Evolutionary conservation across 2,113 vertebrate genomes (phyloP).

Genomic region (Sclerurus mexicanus): DNA sequence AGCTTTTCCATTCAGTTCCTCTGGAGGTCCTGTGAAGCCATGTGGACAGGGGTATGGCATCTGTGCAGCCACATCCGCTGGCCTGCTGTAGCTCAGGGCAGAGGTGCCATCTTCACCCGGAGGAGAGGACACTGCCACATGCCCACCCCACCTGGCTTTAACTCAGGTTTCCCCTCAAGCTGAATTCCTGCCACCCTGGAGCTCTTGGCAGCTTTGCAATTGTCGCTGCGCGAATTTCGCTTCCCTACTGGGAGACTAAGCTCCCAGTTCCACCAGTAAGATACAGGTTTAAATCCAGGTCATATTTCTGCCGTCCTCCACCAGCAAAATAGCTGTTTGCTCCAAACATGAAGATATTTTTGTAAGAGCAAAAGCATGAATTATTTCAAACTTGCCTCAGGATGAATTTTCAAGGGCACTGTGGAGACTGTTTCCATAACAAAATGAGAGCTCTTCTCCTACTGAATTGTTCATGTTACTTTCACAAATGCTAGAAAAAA

Average conservation of each 20-base stretch:
- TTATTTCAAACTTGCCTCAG: conserved; percentile 51
- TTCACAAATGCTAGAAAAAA: not conserved
- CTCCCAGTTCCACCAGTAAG: not conserved
- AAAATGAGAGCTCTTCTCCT: not conserved
- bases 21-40: not conserved
- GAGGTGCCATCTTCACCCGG: not conserved
- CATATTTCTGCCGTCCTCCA: not conserved
- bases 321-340: conserved; percentile 20
- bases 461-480: not conserved
- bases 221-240: not conserved
- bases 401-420: conserved; percentile 54
- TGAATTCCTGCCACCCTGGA: not conserved
- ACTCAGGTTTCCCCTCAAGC: not conserved
- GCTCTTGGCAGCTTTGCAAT: not conserved
- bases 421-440: conserved; percentile 7
- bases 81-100: not conserved
- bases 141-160: not conserved
- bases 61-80: not conserved
- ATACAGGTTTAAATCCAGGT: not conserved
- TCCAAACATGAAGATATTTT: conserved; percentile 38
- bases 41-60: not conserved
- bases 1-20: not conserved
- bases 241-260: not conserved
- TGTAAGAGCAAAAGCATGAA: conserved; percentile 37
- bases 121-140: not conserved